Base-by-base conservation (phyloP, 2,113 vertebrate species). In the Oostethus manadensis region DNA sequence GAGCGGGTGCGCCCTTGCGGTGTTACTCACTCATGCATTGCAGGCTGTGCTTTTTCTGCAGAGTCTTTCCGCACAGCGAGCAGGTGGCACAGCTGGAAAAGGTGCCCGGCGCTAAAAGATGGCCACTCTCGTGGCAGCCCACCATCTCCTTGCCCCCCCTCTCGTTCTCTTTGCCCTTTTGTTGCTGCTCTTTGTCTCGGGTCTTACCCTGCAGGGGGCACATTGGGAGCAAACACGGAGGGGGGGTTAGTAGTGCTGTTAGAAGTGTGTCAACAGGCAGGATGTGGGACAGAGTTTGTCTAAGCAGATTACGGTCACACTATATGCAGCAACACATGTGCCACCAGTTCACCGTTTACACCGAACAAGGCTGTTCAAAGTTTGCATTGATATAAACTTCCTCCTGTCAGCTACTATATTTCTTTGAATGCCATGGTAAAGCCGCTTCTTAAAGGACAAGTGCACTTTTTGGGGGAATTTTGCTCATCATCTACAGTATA, bases 11-110 rank as follows among this genome's bases (percentile, higher is more conserved):
- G 77, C 47, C 53, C 18, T 62, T 73, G 81, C 61, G 59, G 73
- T 10, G 53, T 63, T 91, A 96, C 96, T 98, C 91, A 98, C 96
- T 91, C 66, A 90, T 88, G 84, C 93, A 94, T 86, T 94, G 93
- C 81, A 94, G 88, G 79, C 90, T 89, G 80, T 90, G 89, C 89
- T 90, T 92, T 81, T 88, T 91, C 85, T 82, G 88, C 87, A 94
- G 88, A 16, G 87, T 85, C 71, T 92, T 94, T 89, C 91, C 88
- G 76, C 94, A 97, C 75, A 94, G 79, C 0, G 94, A 93, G 82
- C 95, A 99, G 73, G 82, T 92, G 79, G 92, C 88, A 70, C 87
- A 90, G 66, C 87, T 89, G 72, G 89, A 89, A 84, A 93, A 92
- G 56, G 82, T 84, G 26, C 93, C 94, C 1, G 69, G 91, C 48